These are phyloP conservation scores for Haliclona indistincta DNA, from an alignment of 37 sponge, comb jelly and placozoan species.

Conservation along the genomic window DNA sequence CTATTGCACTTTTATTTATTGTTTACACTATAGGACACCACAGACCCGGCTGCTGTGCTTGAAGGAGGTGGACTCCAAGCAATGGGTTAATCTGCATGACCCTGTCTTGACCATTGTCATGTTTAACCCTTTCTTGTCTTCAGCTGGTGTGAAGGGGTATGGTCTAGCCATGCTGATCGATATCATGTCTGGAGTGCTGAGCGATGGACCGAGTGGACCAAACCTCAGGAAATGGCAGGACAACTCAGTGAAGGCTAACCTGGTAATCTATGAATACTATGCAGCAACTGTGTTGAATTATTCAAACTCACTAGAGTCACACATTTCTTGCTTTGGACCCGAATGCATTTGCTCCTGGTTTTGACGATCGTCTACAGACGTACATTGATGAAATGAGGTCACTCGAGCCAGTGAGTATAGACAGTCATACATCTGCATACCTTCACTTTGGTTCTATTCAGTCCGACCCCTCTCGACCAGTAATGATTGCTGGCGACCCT, in stretches of 20 bases:
- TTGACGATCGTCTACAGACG: conserved; percentile 53
- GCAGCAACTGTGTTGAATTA: no score
- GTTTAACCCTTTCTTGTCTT: background rate
- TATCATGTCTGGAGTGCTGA: conserved; percentile 82
- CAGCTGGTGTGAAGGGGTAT: conserved; percentile 89
- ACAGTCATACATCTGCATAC: background rate
- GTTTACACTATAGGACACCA: conserved; percentile 43
- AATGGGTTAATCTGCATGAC: conserved; percentile 30
- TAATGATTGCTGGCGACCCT: conserved; percentile 92
- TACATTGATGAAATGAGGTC: conserved; percentile 74
- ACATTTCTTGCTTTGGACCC: conserved; percentile 90
- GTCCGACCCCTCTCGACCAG: conserved; percentile 71
- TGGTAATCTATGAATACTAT: conserved; percentile 45
- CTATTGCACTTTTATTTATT: no score
- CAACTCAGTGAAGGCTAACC: conserved; percentile 38
- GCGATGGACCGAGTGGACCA: conserved; percentile 71
- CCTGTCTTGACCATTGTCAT: background rate
- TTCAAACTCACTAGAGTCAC: no score
- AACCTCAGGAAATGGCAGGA: conserved; percentile 76
- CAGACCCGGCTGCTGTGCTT: conserved; percentile 45
- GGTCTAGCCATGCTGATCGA: conserved; percentile 92
- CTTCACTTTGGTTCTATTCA: background rate
- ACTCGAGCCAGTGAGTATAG: conserved; percentile 71
- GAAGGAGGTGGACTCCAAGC: conserved; percentile 76
- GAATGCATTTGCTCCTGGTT: conserved; percentile 73